A percentile compares a stretch with the other conserved stretches of the same genome.
phyloP scores from a whole-genome alignment of 2,888 invertebrate species.

The Drosophila anomelani region DNA sequence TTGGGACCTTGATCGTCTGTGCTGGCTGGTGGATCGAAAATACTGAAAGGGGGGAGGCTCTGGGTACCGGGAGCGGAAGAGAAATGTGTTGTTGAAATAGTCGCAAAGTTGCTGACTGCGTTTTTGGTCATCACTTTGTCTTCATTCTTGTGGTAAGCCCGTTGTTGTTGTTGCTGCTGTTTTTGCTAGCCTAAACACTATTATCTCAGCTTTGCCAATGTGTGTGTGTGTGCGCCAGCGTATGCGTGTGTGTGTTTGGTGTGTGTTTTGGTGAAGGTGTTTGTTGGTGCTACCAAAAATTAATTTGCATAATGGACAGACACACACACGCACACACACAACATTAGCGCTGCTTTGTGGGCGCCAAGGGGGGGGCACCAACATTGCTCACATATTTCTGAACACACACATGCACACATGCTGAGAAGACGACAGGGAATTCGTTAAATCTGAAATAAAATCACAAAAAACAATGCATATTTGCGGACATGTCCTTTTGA shows the following conservation, averaged over 20 bases:
- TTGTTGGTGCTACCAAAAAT: conserved; percentile 70
- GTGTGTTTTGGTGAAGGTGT: conserved; percentile 46
- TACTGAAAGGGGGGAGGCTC: not conserved
- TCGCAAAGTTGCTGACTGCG: conserved; percentile 77
- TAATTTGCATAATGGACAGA: conserved; percentile 72
- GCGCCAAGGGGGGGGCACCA: not conserved
- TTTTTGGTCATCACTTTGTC: conserved; percentile 73
- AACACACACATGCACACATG: conserved; percentile 1
- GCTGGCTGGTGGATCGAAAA: not conserved
- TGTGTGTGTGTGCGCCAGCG: conserved; percentile 1
- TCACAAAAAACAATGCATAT: conserved; percentile 36
- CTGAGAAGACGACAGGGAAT: conserved; percentile 29
- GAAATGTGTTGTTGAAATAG: conserved; percentile 65
- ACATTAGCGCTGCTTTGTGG: conserved; percentile 41
- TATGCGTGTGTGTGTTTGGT: conserved; percentile 14
- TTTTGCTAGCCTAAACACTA: conserved; percentile 42
- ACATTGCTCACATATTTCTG: conserved; percentile 57
- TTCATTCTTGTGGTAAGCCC: conserved; percentile 69
- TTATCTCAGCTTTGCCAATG: conserved; percentile 31
- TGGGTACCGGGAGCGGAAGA: conserved; percentile 6
- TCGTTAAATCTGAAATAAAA: conserved; percentile 51
- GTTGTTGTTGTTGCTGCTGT: conserved; percentile 36
- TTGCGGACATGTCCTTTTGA: conserved; percentile 42
- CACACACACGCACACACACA: conserved; percentile 15
- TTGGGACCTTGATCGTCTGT: conserved; percentile 14